Percentiles rank a stretch among this genome's conserved stretches.
Conservation (phyloP, 2,888 invertebrate species). For the Pammene fasciana region DNA sequence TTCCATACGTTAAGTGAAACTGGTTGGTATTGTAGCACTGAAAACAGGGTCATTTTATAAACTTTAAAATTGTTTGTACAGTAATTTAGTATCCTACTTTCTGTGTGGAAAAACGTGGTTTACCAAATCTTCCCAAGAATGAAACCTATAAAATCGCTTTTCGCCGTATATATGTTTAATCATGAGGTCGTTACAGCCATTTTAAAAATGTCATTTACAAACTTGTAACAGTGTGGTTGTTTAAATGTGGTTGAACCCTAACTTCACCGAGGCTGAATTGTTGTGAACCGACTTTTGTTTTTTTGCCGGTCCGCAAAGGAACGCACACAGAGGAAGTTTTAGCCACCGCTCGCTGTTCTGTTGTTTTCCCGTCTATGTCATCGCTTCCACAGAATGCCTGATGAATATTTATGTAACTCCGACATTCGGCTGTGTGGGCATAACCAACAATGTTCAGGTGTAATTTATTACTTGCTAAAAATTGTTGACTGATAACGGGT, state of each 20-base stretch:
- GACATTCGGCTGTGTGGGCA: slow-evolving; percentile 44
- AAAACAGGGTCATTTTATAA: not conserved
- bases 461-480: slow-evolving; percentile 29
- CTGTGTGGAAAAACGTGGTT: too few species aligned
- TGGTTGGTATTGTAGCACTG: slow-evolving; percentile 13
- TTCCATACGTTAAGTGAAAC: slow-evolving; percentile 26
- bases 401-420: slow-evolving; percentile 48
- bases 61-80: not conserved
- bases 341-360: slow-evolving; percentile 56
- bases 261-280: slow-evolving; percentile 30
- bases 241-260: slow-evolving; percentile 30
- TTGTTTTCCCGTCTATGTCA: slow-evolving; percentile 58
- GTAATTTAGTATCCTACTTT: too few species aligned
- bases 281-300: slow-evolving; percentile 37
- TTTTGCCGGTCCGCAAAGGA: slow-evolving; percentile 45
- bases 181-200: too few species aligned
- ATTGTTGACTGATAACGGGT: slow-evolving; percentile 14
- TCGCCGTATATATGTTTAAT: too few species aligned
- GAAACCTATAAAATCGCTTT: too few species aligned
- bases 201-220: too few species aligned
- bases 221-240: not conserved
- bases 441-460: slow-evolving; percentile 35
- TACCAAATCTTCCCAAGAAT: too few species aligned
- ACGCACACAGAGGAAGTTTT: slow-evolving; percentile 54
- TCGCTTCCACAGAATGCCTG: slow-evolving; percentile 52